phyloP scores from a whole-genome alignment of 2,113 vertebrate species.

The Sceloporus tristichus region DNA sequence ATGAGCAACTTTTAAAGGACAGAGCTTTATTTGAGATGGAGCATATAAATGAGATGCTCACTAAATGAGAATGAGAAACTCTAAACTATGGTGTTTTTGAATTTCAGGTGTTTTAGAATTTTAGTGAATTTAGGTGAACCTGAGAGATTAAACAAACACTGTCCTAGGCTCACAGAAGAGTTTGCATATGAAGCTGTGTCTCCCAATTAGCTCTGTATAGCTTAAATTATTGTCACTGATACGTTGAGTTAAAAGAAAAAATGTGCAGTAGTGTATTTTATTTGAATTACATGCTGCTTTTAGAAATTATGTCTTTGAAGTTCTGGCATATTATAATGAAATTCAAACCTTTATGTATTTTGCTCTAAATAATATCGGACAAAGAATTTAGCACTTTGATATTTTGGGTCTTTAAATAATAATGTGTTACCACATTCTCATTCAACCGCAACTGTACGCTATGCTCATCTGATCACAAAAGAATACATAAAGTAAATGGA shows the following conservation, averaged over 20 bases:
- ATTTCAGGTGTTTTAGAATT: neutral
- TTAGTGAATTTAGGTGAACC: neutral
- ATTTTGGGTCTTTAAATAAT: too few species aligned
- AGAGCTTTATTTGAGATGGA: neutral
- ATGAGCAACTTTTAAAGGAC: neutral
- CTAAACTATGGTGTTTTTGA: neutral
- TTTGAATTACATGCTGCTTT: neutral
- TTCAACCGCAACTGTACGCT: too few species aligned
- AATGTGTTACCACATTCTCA: too few species aligned
- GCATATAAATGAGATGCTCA: neutral
- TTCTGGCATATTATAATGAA: neutral
- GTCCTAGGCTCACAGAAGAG: neutral
- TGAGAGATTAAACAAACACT: neutral
- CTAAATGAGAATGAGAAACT: conserved; percentile 11
- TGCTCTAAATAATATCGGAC: too few species aligned
- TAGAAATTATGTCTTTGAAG: neutral
- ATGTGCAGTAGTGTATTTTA: neutral
- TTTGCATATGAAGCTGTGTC: neutral
- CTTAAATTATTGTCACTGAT: neutral
- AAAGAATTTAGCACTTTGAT: neutral
- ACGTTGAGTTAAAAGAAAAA: neutral
- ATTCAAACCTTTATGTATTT: neutral
- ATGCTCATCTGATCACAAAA: neutral
- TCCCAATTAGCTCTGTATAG: neutral
- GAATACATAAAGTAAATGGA: neutral